Conservation (phyloP, 2,113 vertebrate genomes). For the Malurus alboscapulatus region DNA sequence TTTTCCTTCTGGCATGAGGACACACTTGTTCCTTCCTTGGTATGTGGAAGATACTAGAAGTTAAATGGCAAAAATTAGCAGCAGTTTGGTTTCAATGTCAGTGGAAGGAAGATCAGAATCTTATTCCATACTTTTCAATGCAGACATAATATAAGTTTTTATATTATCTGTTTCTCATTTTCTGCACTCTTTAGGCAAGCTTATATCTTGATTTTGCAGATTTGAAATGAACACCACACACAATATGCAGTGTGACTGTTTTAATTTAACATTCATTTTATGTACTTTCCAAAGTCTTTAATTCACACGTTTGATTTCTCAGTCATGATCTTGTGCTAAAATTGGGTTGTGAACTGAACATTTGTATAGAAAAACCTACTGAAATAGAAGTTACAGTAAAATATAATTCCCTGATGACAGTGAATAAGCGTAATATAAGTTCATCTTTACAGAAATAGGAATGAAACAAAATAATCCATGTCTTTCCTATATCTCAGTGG, state of each 20-base stretch:
- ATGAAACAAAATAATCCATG: background rate
- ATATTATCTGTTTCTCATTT: background rate
- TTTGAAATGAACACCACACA: background rate
- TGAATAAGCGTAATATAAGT: background rate
- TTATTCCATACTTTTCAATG: background rate
- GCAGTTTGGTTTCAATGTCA: background rate
- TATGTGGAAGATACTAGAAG: background rate
- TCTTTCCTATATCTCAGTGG: slow-evolving; percentile 71
- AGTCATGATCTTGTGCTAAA: background rate
- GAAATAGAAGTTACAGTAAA: background rate
- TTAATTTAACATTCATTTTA: background rate
- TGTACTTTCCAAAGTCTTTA: background rate
- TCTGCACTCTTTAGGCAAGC: background rate
- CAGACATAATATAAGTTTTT: background rate
- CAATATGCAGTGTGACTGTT: background rate
- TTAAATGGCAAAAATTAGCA: background rate
- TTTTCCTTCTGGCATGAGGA: background rate
- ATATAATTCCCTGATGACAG: background rate
- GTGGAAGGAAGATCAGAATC: background rate
- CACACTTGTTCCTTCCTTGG: background rate
- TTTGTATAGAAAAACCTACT: background rate
- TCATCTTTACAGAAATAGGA: background rate
- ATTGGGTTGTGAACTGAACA: background rate
- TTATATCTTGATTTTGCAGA: background rate
- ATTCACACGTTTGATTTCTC: background rate